Conservation (phyloP, 2,888 invertebrate genomes). For the Amiota minor region DNA sequence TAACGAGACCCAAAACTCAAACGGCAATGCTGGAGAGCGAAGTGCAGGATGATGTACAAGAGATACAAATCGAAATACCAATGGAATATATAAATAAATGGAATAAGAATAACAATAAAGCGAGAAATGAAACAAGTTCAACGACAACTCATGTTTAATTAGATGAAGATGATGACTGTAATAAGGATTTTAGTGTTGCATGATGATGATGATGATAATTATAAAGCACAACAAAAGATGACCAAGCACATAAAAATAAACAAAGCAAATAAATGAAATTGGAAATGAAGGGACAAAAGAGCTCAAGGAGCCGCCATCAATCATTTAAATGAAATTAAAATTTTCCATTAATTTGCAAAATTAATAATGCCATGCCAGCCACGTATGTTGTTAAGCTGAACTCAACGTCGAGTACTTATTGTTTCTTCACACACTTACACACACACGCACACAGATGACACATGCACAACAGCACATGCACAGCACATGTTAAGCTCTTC, state of each 20-base stretch:
- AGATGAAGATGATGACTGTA: not conserved
- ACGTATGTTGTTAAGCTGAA: slow-evolving; percentile 27
- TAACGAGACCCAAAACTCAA: slow-evolving; percentile 7
- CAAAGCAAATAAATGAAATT: no score
- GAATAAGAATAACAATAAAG: slow-evolving; percentile 69
- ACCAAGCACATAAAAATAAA: slow-evolving; percentile 14
- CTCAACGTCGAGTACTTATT: slow-evolving; percentile 2
- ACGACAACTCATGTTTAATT: slow-evolving; percentile 65
- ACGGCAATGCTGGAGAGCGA: slow-evolving; percentile 45
- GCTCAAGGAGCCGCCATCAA: slow-evolving; percentile 42
- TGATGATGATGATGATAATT: not conserved
- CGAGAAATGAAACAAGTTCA: slow-evolving; percentile 44
- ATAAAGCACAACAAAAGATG: not conserved
- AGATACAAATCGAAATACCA: slow-evolving; percentile 69
- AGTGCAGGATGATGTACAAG: slow-evolving; percentile 63
- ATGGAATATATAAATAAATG: slow-evolving; percentile 69
- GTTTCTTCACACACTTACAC: not conserved
- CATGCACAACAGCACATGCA: not conserved
- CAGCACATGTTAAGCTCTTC: not conserved
- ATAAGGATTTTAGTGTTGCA: not conserved
- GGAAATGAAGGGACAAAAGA: not conserved
- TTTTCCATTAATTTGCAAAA: slow-evolving; percentile 59
- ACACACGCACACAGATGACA: not conserved
- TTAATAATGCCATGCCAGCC: slow-evolving; percentile 52
- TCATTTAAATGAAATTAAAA: slow-evolving; percentile 64